These are phyloP conservation scores for Enteromius unitaeniatus DNA, from an alignment of 2,797 vertebrate genomes.

Conservation along the genomic window DNA sequence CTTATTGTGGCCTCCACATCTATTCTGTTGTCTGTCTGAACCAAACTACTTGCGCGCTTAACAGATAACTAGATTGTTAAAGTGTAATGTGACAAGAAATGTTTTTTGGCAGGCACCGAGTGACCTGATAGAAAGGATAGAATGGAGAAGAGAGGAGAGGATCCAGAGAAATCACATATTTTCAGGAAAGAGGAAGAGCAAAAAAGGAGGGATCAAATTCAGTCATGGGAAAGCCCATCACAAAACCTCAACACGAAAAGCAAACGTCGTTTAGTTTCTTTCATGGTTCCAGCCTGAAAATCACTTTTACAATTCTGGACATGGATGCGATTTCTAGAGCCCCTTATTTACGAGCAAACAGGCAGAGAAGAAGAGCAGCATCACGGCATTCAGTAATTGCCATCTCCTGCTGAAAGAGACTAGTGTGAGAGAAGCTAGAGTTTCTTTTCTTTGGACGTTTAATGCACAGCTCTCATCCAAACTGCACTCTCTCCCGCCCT, in stretches of 20 bases:
- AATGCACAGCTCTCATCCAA: conserved; percentile 36
- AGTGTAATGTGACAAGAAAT: conserved; percentile 55
- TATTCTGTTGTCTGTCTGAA: conserved; percentile 9
- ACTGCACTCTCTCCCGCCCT: conserved; percentile 20
- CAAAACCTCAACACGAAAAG: conserved; percentile 36
- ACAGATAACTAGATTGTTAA: conserved; percentile 21
- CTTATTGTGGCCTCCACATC: neutral
- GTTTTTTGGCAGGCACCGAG: conserved; percentile 55
- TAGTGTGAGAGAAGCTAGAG: conserved; percentile 47
- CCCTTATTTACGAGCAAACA: neutral
- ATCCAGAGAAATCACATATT: conserved; percentile 27
- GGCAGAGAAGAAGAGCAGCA: conserved; percentile 18
- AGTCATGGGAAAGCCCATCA: conserved; percentile 63
- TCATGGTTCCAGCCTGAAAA: conserved; percentile 2
- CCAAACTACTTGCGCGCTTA: neutral
- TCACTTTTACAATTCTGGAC: conserved; percentile 18
- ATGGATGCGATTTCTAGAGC: neutral
- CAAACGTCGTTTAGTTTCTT: conserved; percentile 24
- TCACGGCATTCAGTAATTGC: conserved; percentile 31
- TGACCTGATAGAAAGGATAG: conserved; percentile 57
- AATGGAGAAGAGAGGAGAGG: conserved; percentile 51
- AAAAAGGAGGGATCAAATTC: conserved; percentile 47
- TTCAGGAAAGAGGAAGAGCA: conserved; percentile 45
- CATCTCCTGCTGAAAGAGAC: conserved; percentile 39
- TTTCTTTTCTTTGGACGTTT: conserved; percentile 63